Evolutionary conservation across 2,888 invertebrate species (phyloP).

Genomic region (Encarsia formosa): DNA sequence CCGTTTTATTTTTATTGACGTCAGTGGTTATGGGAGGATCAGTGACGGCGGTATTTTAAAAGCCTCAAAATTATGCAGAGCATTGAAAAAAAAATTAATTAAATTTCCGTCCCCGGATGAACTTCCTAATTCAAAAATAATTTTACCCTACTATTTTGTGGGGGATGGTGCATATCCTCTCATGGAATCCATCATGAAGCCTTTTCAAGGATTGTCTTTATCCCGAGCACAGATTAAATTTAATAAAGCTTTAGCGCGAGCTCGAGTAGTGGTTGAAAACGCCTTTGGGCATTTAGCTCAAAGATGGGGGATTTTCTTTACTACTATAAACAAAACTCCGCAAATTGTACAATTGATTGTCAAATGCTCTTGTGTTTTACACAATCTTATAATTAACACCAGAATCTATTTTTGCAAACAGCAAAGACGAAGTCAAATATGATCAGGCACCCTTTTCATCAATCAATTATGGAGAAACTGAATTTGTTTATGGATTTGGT

Average conservation of each 20-base stretch:
- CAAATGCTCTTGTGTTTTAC: constrained; percentile 11
- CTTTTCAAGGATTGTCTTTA: constrained; percentile 5
- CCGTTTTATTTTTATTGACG: constrained; percentile 15
- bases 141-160: constrained; percentile 16
- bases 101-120: constrained; percentile 5
- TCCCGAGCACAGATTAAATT: background rate
- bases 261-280: constrained; percentile 8
- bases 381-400: constrained; percentile 18
- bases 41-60: constrained; percentile 7
- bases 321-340: constrained; percentile 9
- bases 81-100: background rate
- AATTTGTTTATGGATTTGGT: too few species aligned
- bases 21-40: constrained; percentile 16
- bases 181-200: constrained; percentile 15
- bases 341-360: constrained; percentile 2
- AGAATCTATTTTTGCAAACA: too few species aligned
- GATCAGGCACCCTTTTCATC: too few species aligned
- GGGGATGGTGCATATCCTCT: constrained; percentile 18
- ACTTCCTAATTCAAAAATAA: constrained; percentile 6
- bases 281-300: constrained; percentile 6
- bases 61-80: constrained; percentile 8
- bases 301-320: constrained; percentile 14
- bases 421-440: too few species aligned
- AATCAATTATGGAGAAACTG: too few species aligned
- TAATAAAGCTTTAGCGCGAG: constrained; percentile 14